Conservation (phyloP, 2,797 vertebrate genomes). For the Tenualosa ilisha region DNA sequence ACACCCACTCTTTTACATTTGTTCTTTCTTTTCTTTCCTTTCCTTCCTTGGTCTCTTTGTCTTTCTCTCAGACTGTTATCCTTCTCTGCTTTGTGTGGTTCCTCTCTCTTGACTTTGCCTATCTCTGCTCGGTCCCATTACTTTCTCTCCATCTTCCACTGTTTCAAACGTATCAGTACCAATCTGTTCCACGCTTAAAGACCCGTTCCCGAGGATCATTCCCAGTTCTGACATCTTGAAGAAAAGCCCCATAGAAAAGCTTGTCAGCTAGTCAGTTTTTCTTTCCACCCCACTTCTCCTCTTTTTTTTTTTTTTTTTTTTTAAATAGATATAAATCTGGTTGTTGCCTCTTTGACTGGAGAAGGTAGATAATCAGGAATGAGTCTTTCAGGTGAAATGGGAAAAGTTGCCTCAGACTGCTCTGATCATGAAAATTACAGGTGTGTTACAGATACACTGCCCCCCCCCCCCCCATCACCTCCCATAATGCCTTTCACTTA, state of each 20-base stretch:
- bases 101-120: conserved; percentile 13
- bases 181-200: conserved; percentile 2
- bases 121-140: conserved; percentile 16
- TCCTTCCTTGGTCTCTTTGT: not conserved
- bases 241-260: conserved; percentile 7
- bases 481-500: not conserved
- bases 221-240: conserved; percentile 2
- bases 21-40: not conserved
- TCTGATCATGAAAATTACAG: conserved; percentile 14
- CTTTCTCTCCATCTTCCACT: not conserved
- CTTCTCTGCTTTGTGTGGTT: conserved; percentile 2
- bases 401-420: not conserved
- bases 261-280: conserved; percentile 1
- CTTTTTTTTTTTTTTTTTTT: not conserved
- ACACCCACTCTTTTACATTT: not conserved
- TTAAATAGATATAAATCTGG: not conserved
- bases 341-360: not conserved
- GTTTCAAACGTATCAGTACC: conserved; percentile 10
- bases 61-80: conserved; percentile 17
- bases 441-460: not conserved
- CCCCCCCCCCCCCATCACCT: not conserved
- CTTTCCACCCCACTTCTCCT: too few species aligned
- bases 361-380: not conserved
- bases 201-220: not conserved
- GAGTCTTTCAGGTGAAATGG: not conserved